Evolutionary conservation across 2,888 invertebrate species (phyloP).

Genomic region (Drosophila algonquin): DNA sequence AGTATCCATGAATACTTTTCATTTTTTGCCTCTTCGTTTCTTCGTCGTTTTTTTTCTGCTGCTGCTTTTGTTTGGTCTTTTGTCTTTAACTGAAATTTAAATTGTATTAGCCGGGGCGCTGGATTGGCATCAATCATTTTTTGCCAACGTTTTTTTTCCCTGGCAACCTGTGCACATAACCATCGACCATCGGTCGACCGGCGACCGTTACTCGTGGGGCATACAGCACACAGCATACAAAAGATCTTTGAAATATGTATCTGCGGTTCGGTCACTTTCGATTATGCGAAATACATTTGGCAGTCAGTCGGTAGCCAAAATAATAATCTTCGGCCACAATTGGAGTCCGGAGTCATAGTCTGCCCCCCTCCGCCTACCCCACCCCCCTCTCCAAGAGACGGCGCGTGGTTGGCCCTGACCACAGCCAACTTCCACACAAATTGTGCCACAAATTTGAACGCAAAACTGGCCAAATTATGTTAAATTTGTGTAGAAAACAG

Average conservation of each 20-base stretch:
- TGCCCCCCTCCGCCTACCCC: not conserved
- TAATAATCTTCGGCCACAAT: constrained; percentile 73
- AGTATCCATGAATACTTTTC: constrained; percentile 58
- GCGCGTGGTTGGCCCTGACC: constrained; percentile 73
- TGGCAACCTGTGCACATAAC: constrained; percentile 69
- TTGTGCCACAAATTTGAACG: constrained; percentile 78
- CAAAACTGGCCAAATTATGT: constrained; percentile 80
- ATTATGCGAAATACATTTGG: constrained; percentile 76
- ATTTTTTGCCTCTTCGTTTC: constrained; percentile 52
- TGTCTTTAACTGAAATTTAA: constrained; percentile 74
- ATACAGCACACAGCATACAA: constrained; percentile 57
- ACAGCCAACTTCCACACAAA: constrained; percentile 77
- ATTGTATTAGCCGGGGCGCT: constrained; percentile 67
- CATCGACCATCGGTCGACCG: constrained; percentile 15
- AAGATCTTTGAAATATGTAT: constrained; percentile 68
- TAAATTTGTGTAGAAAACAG: constrained; percentile 81
- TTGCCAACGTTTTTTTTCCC: constrained; percentile 30
- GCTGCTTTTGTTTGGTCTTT: constrained; percentile 37
- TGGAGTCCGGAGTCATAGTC: constrained; percentile 32
- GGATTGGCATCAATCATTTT: constrained; percentile 77
- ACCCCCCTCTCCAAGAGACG: not conserved
- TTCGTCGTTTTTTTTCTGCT: not conserved
- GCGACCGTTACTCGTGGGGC: constrained; percentile 47
- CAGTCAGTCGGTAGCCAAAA: constrained; percentile 71
- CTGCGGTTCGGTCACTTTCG: constrained; percentile 78